Evolutionary conservation across 2,113 vertebrate genomes (phyloP).

Genomic region (Dolichallabes microphthalmus): DNA sequence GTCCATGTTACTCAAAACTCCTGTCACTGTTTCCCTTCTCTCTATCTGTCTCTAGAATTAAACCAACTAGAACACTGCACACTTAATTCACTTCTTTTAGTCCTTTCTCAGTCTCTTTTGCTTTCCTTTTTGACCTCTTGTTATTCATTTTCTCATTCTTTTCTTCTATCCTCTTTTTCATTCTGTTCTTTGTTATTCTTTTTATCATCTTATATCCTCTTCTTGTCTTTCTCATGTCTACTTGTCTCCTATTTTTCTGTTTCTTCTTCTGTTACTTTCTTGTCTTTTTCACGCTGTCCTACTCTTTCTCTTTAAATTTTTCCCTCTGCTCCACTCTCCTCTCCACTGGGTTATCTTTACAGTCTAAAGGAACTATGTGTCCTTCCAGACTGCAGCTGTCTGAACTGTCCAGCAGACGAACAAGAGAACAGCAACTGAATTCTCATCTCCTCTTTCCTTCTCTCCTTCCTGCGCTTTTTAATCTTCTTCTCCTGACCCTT

Average conservation of each 20-base stretch:
- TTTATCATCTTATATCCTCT: not conserved
- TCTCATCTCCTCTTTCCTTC: constrained; percentile 37
- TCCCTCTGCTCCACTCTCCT: not conserved
- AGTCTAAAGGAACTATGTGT: constrained; percentile 67
- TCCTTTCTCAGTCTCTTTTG: not conserved
- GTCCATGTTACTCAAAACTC: not conserved
- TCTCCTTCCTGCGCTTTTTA: constrained; percentile 29
- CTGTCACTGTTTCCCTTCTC: not conserved
- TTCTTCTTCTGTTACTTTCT: not conserved
- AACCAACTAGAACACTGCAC: not conserved
- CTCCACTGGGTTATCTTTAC: constrained; percentile 46
- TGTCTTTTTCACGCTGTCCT: not conserved
- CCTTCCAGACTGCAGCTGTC: constrained; percentile 66
- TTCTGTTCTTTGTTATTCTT: not conserved
- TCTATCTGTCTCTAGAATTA: not conserved
- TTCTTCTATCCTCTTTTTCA: not conserved
- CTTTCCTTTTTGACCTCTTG: not conserved
- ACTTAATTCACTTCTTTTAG: not conserved
- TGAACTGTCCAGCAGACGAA: constrained; percentile 61
- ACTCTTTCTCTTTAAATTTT: not conserved
- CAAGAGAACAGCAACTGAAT: constrained; percentile 58
- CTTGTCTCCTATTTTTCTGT: no score
- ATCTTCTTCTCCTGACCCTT: not conserved
- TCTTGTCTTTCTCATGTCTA: not conserved
- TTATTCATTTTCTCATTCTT: not conserved